phyloP scores from a whole-genome alignment of 1,140 invertebrate species.

The Drosophila lacteicornis region DNA sequence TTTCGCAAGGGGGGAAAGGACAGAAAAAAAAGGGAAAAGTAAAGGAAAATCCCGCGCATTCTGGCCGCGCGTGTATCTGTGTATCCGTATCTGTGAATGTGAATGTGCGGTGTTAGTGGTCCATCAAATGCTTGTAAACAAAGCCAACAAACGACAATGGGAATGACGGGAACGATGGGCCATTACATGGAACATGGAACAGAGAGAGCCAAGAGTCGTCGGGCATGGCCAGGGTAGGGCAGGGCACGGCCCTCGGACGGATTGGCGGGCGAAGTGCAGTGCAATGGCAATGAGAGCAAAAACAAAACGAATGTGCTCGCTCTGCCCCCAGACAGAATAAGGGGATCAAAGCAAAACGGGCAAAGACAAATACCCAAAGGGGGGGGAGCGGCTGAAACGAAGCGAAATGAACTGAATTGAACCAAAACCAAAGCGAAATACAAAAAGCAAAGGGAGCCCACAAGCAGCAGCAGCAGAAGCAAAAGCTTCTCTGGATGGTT shows the following conservation, averaged over 20 bases:
- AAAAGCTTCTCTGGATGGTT: constrained; percentile 36
- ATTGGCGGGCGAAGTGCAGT: constrained; percentile 70
- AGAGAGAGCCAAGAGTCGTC: background rate
- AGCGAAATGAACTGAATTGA: constrained; percentile 35
- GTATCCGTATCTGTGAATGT: constrained; percentile 34
- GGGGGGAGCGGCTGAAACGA: constrained; percentile 6
- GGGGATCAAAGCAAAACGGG: constrained; percentile 77
- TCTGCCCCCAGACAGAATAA: constrained; percentile 70
- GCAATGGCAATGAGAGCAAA: constrained; percentile 76
- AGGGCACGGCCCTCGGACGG: constrained; percentile 11
- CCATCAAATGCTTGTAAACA: constrained; percentile 82
- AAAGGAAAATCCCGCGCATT: constrained; percentile 70
- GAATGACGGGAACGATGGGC: constrained; percentile 44
- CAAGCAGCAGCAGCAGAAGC: background rate
- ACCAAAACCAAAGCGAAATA: constrained; percentile 27
- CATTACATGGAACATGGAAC: constrained; percentile 37
- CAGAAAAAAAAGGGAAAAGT: constrained; percentile 8
- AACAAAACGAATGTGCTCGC: constrained; percentile 59
- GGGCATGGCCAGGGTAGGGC: background rate
- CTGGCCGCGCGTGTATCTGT: constrained; percentile 13
- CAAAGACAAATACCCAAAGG: constrained; percentile 51
- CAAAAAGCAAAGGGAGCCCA: constrained; percentile 1
- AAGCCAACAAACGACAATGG: constrained; percentile 71
- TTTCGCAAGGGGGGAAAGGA: constrained; percentile 9
- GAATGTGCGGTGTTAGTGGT: constrained; percentile 69